Base-by-base conservation (phyloP, 2,888 invertebrate genomes). In the Epinotia brunnichana region DNA sequence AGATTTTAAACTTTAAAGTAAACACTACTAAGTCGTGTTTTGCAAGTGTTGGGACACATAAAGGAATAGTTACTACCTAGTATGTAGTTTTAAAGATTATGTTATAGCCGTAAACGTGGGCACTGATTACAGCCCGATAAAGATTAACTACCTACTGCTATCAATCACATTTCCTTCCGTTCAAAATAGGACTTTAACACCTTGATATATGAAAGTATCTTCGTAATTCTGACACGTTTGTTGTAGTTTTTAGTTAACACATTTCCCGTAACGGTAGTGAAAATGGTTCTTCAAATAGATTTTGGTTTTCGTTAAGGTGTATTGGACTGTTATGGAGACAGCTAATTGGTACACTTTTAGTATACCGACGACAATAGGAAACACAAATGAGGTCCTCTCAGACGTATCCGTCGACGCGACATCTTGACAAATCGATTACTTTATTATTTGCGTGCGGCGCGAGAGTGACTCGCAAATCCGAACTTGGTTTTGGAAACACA, bases 91-190 rank as follows among this genome's bases (percentile, higher is more conserved):
- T 39, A 54, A n/a, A 67, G 71, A 71, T 71, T 71, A 71, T 48
- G 56, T 67, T 53, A 19, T 62, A 74, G 54, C 41, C 48, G 61
- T 66, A 61, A 66, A 70, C 62, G 59, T 69, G 51, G 24, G 60
- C 60, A 64, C 69, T 69, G 71, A 74, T 71, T 74, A 71, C 19
- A 11, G 29, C 15, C 41, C 51, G 72, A 72, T 74, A 74, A 74
- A 39, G 51, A 57, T 57, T 64, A 62, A 62, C 72, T 60, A 59
- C 24, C 1, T 4, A 17, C 53, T 51, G 7, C 48, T 48, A 48
- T 48, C 48, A 48, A 48, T 35, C 19, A 21, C 21, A 2, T 24
- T 24, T n/a, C n/a, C 53, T 39, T 19, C 62, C 19, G n/a, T 24
- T 39, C 17, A 0, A 35, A 68, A 41, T 11, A 51, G 1, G 4